Base-by-base conservation (phyloP, 2,888 invertebrate species). In the Priocnemis perturbator region DNA sequence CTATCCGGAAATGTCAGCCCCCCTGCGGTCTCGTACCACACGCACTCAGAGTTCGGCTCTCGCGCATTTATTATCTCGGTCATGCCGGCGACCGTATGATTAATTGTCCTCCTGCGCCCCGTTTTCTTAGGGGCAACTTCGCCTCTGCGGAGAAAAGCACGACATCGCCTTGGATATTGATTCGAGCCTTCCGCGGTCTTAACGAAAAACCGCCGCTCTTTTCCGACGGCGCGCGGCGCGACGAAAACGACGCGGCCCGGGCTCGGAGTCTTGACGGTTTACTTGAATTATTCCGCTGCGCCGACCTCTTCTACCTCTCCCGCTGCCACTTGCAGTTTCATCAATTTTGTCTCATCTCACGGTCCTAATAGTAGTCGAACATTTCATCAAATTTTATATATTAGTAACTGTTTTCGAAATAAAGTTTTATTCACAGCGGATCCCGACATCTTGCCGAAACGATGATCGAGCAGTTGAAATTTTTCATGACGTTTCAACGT, bases 1-100 rank as follows among this genome's bases (percentile, higher is more conserved):
- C 74, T 64, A 72, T 76, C 73, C 78, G 80, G 73, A 79, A 79
- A 74, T 67, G 73, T 80, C 72, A 66, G 63, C 60, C 59, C 52
- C 19, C 55, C 69, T 47, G 55, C 53, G 23, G 50, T 45, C 48
- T 30, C 30, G 17, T 14, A 60, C 52, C 61, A 53, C 63, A 62
- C 69, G 69, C 69, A 64, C 70, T 58, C 44, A 59, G 23, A 30
- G 45, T 55, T 58, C 50, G 53, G 52, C 44, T 21, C 65, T 61
- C 59, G 60, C 69, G 72, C 77, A 67, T 76, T 79, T 79, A 74
- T 81, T 81, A 81, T 60, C 72, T 53, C 56, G 68, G 50, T 55
- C 59, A 37, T 56, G 45, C 50, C 50, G 73, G 67, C 69, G 60
- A 69, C 66, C 65, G 69, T 65, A 76, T 81, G 80, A 81, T 81